Evolutionary conservation across 53 echinoderm and acorn worm genomes (phyloP).

Genomic region (Zoroaster sp.): DNA sequence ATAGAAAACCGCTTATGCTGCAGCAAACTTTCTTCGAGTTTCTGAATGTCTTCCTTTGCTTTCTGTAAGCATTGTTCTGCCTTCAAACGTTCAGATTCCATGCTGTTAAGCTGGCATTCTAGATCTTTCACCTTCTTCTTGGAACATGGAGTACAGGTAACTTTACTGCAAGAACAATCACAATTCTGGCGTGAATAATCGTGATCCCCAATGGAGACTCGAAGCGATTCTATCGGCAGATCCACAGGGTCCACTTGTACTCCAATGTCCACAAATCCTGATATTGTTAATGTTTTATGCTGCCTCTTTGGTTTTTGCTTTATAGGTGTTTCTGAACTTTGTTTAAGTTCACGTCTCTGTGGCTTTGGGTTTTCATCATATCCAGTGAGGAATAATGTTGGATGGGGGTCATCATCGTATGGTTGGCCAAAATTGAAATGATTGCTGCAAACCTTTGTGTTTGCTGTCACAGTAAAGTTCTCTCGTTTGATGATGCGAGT

Average conservation of each 20-base stretch:
- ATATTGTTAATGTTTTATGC: neutral
- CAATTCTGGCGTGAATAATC: too few relatives aligned
- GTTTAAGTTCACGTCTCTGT: neutral
- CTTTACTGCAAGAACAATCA: too few relatives aligned
- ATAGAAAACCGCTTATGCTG: neutral
- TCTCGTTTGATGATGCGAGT: conserved; percentile 41
- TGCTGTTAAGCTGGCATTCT: conserved; percentile 1
- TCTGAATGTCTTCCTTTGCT: neutral
- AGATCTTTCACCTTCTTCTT: neutral
- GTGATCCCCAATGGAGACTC: too few relatives aligned
- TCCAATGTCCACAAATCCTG: neutral
- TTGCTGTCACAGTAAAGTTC: conserved; percentile 24
- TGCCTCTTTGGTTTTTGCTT: neutral
- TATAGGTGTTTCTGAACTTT: neutral
- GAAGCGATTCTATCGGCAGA: neutral
- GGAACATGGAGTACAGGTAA: neutral
- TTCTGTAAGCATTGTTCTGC: neutral
- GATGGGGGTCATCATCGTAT: conserved; percentile 26
- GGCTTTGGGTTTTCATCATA: neutral
- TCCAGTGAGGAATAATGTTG: conserved; percentile 22
- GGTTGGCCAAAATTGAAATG: conserved; percentile 72
- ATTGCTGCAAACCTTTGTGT: conserved; percentile 69
- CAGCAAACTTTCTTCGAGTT: neutral
- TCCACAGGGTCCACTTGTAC: conserved; percentile 30
- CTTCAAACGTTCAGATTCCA: neutral